Percentiles rank a stretch among this genome's conserved stretches.
Conservation (phyloP, 2,113 vertebrate genomes). For the Galbula dea region DNA sequence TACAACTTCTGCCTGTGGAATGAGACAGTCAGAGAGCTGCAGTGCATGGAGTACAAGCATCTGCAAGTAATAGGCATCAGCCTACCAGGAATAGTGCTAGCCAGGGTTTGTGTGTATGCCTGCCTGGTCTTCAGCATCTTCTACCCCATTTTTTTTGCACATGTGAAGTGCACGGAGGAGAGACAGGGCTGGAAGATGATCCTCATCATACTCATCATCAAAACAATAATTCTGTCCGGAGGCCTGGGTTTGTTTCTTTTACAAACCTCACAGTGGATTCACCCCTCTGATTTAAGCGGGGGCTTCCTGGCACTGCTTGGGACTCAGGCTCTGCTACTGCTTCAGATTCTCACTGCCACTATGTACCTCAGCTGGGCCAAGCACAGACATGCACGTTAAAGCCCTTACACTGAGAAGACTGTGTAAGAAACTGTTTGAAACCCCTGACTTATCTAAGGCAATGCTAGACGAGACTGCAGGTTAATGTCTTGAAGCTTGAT, state of each 20-base stretch:
- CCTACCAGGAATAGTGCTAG: neutral
- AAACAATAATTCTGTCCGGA: neutral
- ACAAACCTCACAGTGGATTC: slow-evolving; percentile 44
- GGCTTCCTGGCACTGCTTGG: slow-evolving; percentile 54
- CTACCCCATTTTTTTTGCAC: neutral
- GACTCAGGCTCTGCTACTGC: slow-evolving; percentile 45
- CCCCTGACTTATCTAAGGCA: no score
- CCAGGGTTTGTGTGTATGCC: slow-evolving; percentile 49
- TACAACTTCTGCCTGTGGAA: slow-evolving; percentile 76
- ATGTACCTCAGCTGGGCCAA: neutral
- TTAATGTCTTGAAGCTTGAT: no score
- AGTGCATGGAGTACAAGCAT: slow-evolving; percentile 15
- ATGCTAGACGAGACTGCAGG: no score
- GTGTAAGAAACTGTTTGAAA: no score
- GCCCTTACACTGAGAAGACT: neutral
- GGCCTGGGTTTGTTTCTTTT: slow-evolving; percentile 57
- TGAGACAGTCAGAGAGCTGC: neutral
- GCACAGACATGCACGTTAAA: rapidly evolving
- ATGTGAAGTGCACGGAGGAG: neutral
- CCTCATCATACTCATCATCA: neutral
- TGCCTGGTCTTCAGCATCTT: slow-evolving; percentile 63
- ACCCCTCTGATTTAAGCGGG: slow-evolving; percentile 17
- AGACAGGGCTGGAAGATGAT: slow-evolving; percentile 13
- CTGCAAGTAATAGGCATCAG: slow-evolving; percentile 45
- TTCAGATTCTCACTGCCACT: slow-evolving; percentile 28